A percentile compares a stretch with the other conserved stretches of the same genome.
These are phyloP conservation scores for Cuculus canorus DNA, from an alignment of 2,797 vertebrate genomes.

Conservation along the genomic window DNA sequence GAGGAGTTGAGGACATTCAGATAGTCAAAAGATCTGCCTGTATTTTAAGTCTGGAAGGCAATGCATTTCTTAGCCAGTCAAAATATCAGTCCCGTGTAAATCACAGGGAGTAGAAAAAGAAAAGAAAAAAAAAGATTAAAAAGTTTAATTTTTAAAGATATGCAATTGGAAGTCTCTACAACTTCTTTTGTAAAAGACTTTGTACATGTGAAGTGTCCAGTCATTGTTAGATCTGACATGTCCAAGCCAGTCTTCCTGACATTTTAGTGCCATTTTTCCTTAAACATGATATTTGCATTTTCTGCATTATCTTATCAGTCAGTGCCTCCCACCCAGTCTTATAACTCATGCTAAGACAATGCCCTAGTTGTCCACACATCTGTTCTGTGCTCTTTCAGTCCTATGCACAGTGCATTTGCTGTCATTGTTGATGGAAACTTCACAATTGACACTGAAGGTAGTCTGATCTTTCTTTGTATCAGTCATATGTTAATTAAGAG, in stretches of 20 bases:
- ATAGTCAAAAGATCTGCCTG: background rate
- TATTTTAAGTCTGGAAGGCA: background rate
- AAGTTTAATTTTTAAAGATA: background rate
- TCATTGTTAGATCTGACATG: background rate
- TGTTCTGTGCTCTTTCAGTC: constrained; percentile 43
- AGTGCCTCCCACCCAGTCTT: background rate
- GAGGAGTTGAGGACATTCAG: background rate
- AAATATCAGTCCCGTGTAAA: background rate
- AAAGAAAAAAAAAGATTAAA: too few relatives aligned
- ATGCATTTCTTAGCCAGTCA: background rate
- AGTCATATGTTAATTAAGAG: constrained; percentile 56
- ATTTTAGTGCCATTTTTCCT: constrained; percentile 17
- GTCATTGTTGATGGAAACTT: constrained; percentile 30
- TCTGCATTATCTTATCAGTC: background rate
- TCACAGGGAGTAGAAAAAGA: background rate
- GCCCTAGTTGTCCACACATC: background rate
- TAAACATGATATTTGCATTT: constrained; percentile 1
- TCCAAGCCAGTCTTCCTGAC: background rate
- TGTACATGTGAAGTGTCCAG: background rate
- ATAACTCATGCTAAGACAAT: background rate
- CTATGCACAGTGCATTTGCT: background rate
- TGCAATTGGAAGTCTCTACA: background rate
- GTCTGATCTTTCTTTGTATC: constrained; percentile 53
- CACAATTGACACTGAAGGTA: background rate
- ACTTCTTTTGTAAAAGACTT: background rate